Evolutionary conservation across 2,797 vertebrate genomes (phyloP).

Genomic region (Gambusia yucatana): DNA sequence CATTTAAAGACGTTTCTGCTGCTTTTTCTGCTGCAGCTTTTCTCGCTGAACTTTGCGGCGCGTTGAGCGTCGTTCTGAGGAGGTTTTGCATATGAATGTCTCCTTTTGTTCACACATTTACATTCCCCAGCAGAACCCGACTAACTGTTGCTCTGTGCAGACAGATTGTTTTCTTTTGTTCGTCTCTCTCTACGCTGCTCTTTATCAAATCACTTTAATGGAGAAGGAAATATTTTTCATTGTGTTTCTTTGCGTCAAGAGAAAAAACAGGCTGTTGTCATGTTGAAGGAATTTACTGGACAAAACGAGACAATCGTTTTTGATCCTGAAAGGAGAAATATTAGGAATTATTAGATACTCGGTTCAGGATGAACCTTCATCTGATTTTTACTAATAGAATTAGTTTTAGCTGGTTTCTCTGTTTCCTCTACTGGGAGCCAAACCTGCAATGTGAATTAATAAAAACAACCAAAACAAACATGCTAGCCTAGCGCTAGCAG

Average conservation of each 20-base stretch:
- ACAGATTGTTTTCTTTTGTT: slow-evolving; percentile 18
- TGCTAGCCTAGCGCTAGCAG: too few species aligned
- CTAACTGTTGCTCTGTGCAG: slow-evolving; percentile 51
- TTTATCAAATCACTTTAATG: not conserved
- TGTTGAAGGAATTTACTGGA: not conserved
- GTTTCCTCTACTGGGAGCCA: too few species aligned
- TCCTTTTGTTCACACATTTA: slow-evolving; percentile 47
- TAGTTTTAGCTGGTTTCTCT: too few species aligned
- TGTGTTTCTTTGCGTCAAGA: not conserved
- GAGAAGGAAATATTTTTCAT: not conserved
- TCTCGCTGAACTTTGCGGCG: slow-evolving; percentile 24
- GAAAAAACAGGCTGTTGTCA: not conserved
- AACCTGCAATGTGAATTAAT: too few species aligned
- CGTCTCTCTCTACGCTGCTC: not conserved
- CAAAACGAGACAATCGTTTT: not conserved
- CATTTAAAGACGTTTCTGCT: slow-evolving; percentile 26
- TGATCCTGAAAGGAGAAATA: not conserved
- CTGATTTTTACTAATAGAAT: too few species aligned
- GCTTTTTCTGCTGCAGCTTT: slow-evolving; percentile 23
- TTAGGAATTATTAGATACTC: not conserved
- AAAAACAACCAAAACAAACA: too few species aligned
- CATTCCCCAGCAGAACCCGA: slow-evolving; percentile 31
- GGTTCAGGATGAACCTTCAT: too few species aligned
- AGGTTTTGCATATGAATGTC: slow-evolving; percentile 53
- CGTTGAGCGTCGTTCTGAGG: slow-evolving; percentile 22